Base-by-base conservation (phyloP, 2,888 invertebrate genomes). In the Pocota personata region DNA sequence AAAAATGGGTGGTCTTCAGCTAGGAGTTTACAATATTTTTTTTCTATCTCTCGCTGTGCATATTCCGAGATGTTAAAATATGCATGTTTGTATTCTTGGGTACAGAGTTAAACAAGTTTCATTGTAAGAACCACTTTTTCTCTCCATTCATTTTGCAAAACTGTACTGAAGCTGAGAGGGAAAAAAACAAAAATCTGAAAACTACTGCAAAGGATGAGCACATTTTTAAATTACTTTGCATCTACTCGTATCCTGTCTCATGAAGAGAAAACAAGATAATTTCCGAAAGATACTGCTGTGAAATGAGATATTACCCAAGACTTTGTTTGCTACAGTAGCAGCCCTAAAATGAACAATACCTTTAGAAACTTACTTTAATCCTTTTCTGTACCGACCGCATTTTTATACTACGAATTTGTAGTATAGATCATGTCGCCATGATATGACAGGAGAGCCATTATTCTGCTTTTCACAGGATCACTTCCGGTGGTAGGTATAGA, bases 301-400 rank as follows among this genome's bases (percentile, higher is more conserved):
- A 27, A 43, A 62, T 43, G 27, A 27, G 60, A 62, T 62, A 43
- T 24, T 14, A 30, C 46, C 14, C 27, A 46, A 46, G 43, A 60
- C 1, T 43, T 14, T 16, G 3, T 1, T 40, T 24, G 24, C 10
- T 27, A 21, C 12, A 14, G 27, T 24, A 43, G 14, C 40, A 30
- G 14, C n/a, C 3, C 27, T 46, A 46, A 62, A 60, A 60, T 14
- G 24, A 43, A 27, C 43, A 60, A 27, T 27, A 8, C 19, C 8
- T 10, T 62, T 43, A 30, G 30, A 24, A 62, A 46, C 16, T 46
- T 12, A 43, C 30, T 30, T 62, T 35, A 43, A n/a, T 27, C 19
- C 58, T 35, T 57, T 4, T 35, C 12, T 37, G 24, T 24, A 14
- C 24, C n/a, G n/a, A 21, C n/a, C n/a, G n/a, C n/a, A n/a, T n/a